Evolutionary conservation across 2,113 vertebrate genomes (phyloP), one percentile per base, ranked within the genome.

Genomic region (Leucosticte australis): DNA sequence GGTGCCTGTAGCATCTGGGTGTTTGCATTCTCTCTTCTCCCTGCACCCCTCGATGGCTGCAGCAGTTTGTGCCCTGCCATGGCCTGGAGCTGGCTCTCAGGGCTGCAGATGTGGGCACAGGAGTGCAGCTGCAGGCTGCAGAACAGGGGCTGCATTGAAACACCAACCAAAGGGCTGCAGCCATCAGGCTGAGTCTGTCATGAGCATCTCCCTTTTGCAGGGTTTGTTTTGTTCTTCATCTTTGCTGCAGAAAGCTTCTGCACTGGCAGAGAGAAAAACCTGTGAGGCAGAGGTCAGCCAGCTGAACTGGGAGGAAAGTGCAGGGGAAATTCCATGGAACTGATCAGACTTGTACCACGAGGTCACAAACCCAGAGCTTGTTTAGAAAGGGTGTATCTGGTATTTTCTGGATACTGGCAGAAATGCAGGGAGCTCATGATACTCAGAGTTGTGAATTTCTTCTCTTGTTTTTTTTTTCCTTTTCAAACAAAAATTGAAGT

Each of bases 1-100:
- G 35, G 41, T 73, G 37, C 35, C n/a, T 64, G 49, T 42, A 59
- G 55, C 30, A 65, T 23, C 26, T 55, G 33, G 12, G 28, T n/a
- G 11, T 78, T 84, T 57, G 23, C 31, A 28, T 47, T 82, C 37
- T 21, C 3, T 52, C 13, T 47, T 30, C 30, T 6, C 64, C 30
- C 62, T 16, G 1, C 42, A 18, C 1, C 35, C 33, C 33, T 30
- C 0, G 0, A 18, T 19, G 55, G 7, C 46, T 41, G 1, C 49
- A 28, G 2, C 46, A 21, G 16, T 56, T 19, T 13, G 41, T 79
- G 5, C 21, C 49, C 50, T 53, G 83, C 83, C 26, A 5, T 9
- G 30, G 37, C 15, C 63, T 37, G 60, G 39, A n/a, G 47, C 52
- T 74, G 81, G 41, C 63, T 73, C 49, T 3, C 11, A 0, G 78